These are phyloP conservation scores for Clytia hemisphaerica DNA, from an alignment of 30 jellyfish, hydroid and myxozoan genomes.

Conservation along the genomic window DNA sequence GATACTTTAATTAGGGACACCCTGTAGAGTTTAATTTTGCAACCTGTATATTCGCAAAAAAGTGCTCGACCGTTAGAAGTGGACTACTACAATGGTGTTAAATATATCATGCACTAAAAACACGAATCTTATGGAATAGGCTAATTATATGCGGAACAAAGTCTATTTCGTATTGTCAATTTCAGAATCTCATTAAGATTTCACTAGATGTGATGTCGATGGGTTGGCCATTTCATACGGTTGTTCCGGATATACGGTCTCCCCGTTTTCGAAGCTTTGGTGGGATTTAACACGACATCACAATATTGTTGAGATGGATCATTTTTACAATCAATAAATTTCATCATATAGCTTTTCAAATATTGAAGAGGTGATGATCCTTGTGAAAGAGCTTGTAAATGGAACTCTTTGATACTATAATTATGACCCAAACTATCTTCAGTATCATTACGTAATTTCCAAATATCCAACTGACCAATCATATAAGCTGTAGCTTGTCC, in stretches of 20 bases:
- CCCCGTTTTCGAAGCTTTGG: constrained; percentile 30
- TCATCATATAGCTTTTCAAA: constrained; percentile 43
- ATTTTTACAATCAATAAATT: constrained; percentile 51
- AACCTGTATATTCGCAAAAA: no score
- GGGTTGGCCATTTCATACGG: constrained; percentile 20
- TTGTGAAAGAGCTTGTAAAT: constrained; percentile 82
- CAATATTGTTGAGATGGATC: constrained; percentile 53
- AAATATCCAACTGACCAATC: constrained; percentile 95
- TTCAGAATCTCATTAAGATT: no score
- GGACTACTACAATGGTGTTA: no score
- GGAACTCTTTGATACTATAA: constrained; percentile 79
- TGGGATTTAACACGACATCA: constrained; percentile 56
- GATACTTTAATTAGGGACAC: no score
- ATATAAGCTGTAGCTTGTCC: constrained; percentile 98
- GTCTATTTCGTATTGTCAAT: no score
- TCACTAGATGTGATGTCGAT: constrained; percentile 29
- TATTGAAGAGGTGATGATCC: constrained; percentile 69
- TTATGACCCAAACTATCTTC: constrained; percentile 45
- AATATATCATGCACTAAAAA: no score
- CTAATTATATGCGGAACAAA: no score
- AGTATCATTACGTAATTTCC: constrained; percentile 68
- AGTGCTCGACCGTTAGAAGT: no score
- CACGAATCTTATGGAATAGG: no score
- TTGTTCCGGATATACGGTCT: constrained; percentile 2
- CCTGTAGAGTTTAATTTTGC: no score